Base-by-base conservation (phyloP, 2,113 vertebrate genomes). In the Rallus limicola region DNA sequence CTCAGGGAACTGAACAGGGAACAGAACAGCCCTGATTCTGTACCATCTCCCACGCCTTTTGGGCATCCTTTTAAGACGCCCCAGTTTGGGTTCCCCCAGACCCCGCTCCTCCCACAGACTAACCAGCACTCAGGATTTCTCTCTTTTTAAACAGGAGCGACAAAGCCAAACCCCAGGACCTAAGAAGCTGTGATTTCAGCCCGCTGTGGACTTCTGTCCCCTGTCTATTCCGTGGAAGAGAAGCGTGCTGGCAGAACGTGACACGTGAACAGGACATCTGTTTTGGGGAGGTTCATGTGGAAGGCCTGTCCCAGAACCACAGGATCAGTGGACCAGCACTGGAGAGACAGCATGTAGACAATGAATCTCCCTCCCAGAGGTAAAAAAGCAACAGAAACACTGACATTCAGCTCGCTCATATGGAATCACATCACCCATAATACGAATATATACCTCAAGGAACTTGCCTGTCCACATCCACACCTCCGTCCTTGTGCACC, bases 61-160 rank as follows among this genome's bases (percentile, higher is more conserved):
- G 16, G 72, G 52, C 33, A 29, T 33, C 6, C 0, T 33, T 55
- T 42, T 13, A 19, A 25, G 12, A 6, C 1, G 5, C 4, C n/a
- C 44, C 52, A 19, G 10, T 9, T 13, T n/a, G 59, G 50, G 16
- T 59, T 44, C 23, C 9, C 44, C 55, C 16, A 26, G 9, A 26
- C 25, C 24, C 34, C 2, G 3, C 1, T 0, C 15, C 17, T 33
- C 31, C 13, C 13, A 5, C n/a, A 2, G 8, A 25, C 50, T 6
- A 11, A 6, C 16, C 86, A 9, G 29, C 2, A 1, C 48, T 33
- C 34, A 16, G 23, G 2, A 34, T 31, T 50, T 17, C 25, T 58
- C 25, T 13, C 13, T 34, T 46, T 40, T 52, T 36, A 58, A 50
- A 34, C 20, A 33, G 0, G 3, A 84, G 64, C 18, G 52, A 59